Evolutionary conservation across 2,113 vertebrate genomes (phyloP).

Genomic region (Corythaeola cristata): DNA sequence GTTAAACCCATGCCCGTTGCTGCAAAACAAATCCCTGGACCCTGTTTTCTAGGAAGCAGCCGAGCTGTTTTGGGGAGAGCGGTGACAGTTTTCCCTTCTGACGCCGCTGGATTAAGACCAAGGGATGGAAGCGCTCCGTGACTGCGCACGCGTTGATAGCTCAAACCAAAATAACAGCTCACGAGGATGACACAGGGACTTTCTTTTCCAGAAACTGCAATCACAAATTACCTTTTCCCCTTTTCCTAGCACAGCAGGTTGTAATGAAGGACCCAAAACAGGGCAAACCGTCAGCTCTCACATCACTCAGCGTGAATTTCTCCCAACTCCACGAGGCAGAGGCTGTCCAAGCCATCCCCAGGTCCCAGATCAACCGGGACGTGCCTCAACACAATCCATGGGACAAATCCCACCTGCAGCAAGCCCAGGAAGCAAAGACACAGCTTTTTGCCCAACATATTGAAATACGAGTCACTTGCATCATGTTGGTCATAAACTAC

Average conservation of each 20-base stretch:
- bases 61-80: background rate
- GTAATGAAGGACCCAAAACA: background rate
- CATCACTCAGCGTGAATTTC: rapidly evolving
- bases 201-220: background rate
- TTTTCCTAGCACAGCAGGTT: background rate
- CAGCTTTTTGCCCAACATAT: background rate
- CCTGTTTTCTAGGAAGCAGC: background rate
- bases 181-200: background rate
- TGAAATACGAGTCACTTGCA: background rate
- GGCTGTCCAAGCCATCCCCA: background rate
- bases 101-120: background rate
- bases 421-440: background rate
- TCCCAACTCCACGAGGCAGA: rapidly evolving
- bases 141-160: background rate
- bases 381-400: background rate
- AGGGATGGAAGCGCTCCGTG: background rate
- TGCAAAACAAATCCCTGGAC: background rate
- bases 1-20: background rate
- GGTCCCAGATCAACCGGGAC: rapidly evolving
- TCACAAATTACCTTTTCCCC: background rate
- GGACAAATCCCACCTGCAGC: background rate
- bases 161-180: background rate
- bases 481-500: rapidly evolving
- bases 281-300: background rate
- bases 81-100: background rate